These are phyloP conservation scores for Vireo griseus DNA, from an alignment of 2,797 vertebrate species.

Conservation along the genomic window DNA sequence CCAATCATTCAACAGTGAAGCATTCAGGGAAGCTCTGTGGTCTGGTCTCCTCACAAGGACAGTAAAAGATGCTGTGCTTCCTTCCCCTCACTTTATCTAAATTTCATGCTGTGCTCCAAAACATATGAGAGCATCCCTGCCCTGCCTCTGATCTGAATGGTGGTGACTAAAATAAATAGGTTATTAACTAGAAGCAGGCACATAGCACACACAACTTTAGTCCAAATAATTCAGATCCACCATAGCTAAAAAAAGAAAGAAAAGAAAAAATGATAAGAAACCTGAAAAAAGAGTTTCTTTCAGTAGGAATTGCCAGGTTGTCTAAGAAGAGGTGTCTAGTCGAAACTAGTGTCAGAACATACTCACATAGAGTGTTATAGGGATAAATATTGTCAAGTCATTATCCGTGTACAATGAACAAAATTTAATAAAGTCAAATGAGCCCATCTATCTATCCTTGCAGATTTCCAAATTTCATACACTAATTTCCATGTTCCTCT, in stretches of 20 bases:
- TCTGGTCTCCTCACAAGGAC: not conserved
- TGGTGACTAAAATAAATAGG: not conserved
- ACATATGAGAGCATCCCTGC: not conserved
- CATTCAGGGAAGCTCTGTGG: not conserved
- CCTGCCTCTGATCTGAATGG: not conserved
- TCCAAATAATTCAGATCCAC: not conserved
- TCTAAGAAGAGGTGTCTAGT: not conserved
- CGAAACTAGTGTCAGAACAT: not conserved
- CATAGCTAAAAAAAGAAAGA: not conserved
- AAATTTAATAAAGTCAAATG: constrained; percentile 20
- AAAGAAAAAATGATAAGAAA: not conserved
- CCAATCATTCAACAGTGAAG: not conserved
- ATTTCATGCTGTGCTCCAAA: not conserved
- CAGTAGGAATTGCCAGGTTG: not conserved
- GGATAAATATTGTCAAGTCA: not conserved
- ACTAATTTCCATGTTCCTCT: constrained; percentile 21
- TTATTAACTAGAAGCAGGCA: not conserved
- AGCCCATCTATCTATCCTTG: not conserved
- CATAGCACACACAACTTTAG: not conserved
- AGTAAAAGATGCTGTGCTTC: not conserved
- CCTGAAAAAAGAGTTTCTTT: not conserved
- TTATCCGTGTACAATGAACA: not conserved
- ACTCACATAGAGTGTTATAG: not conserved
- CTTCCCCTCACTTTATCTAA: not conserved
- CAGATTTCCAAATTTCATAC: constrained; percentile 21